phyloP scores from a whole-genome alignment of 2,113 vertebrate genomes.

The Sporophila hypoxantha region DNA sequence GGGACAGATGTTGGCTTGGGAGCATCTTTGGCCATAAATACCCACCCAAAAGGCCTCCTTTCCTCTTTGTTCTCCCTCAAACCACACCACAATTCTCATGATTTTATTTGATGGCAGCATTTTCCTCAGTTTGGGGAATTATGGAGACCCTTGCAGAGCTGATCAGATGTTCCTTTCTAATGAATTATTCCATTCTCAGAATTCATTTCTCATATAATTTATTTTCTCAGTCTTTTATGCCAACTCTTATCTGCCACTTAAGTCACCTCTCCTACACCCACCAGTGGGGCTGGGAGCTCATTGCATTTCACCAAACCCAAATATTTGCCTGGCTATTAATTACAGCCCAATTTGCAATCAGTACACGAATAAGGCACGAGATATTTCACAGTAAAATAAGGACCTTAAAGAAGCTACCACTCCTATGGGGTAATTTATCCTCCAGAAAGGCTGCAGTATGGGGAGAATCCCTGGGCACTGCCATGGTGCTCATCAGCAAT shows the following conservation, averaged over 20 bases:
- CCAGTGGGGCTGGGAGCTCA: not conserved
- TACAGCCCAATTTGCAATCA: not conserved
- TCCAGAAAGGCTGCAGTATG: not conserved
- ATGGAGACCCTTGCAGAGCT: accelerated
- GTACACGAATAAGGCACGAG: not conserved
- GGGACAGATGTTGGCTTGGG: not conserved
- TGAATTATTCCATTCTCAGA: not conserved
- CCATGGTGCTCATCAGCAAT: not conserved
- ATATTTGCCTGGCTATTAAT: not conserved
- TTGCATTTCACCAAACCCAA: not conserved
- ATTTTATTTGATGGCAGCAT: not conserved
- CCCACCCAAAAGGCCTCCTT: not conserved
- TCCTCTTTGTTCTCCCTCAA: not conserved
- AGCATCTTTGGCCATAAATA: not conserved
- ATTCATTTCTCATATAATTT: not conserved
- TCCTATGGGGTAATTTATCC: not conserved
- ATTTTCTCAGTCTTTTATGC: not conserved
- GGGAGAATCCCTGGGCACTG: not conserved
- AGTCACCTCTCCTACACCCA: not conserved
- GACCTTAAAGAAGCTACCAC: not conserved
- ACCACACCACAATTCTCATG: not conserved
- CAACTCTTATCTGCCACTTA: not conserved
- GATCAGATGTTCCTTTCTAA: not conserved
- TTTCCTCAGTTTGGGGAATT: not conserved
- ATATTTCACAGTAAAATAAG: not conserved